Conservation (phyloP, 2,797 vertebrate genomes). For the Otolemur crassicaudatus region DNA sequence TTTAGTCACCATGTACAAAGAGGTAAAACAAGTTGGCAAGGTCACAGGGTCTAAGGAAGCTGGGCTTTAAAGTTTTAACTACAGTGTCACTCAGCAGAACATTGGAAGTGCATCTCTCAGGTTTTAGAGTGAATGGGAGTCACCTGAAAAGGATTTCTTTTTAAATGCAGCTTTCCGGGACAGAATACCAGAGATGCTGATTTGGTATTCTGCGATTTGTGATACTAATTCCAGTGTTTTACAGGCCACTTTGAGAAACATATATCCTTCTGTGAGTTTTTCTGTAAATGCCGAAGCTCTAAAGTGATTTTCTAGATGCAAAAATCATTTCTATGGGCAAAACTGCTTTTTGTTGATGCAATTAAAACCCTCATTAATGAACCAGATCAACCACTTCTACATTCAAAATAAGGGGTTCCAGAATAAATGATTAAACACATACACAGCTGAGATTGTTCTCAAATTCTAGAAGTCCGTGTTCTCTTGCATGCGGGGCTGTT, state of each 20-base stretch:
- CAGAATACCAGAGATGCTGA: not conserved
- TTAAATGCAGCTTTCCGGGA: not conserved
- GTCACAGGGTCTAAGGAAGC: not conserved
- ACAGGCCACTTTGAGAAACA: not conserved
- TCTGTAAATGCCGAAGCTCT: constrained; percentile 2
- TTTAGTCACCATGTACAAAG: constrained; percentile 14
- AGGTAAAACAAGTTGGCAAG: not conserved
- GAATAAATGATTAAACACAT: not conserved
- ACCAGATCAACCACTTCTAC: not conserved
- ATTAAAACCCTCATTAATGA: not conserved
- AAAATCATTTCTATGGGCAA: not conserved
- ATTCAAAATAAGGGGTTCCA: not conserved
- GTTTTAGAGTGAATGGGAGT: not conserved
- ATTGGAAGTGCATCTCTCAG: not conserved
- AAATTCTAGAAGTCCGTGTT: not conserved
- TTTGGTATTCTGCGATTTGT: not conserved
- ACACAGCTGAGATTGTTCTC: not conserved
- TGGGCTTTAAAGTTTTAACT: not conserved
- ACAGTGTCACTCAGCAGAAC: not conserved
- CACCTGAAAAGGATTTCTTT: not conserved
- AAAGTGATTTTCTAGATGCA: not conserved
- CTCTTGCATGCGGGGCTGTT: not conserved
- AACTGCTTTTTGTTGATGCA: not conserved
- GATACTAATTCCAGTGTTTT: not conserved
- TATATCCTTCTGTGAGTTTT: constrained; percentile 9